These are phyloP conservation scores for Lepidocolaptes lacrymiger DNA, from an alignment of 2,797 vertebrate species.

Conservation along the genomic window DNA sequence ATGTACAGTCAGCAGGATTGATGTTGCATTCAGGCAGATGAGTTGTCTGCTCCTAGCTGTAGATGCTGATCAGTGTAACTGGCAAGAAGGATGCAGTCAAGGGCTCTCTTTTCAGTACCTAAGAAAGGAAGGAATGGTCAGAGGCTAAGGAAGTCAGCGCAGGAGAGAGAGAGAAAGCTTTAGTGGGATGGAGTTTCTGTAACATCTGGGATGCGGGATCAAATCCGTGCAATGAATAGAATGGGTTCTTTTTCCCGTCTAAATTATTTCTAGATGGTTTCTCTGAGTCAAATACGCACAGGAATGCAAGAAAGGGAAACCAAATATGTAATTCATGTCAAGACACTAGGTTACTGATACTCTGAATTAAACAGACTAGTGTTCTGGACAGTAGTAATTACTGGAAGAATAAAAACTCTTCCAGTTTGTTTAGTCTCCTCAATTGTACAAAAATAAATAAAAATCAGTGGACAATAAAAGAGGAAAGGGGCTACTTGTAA, in stretches of 20 bases:
- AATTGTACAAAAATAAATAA: neutral
- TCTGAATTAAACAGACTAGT: neutral
- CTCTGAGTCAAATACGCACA: neutral
- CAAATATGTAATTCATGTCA: neutral
- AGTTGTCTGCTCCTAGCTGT: neutral
- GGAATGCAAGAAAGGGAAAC: neutral
- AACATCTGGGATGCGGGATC: neutral
- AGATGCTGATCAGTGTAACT: neutral
- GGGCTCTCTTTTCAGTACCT: neutral
- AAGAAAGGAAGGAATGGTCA: neutral
- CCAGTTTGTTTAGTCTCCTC: neutral
- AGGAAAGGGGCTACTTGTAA: neutral
- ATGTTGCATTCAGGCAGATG: neutral
- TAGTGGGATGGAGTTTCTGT: neutral
- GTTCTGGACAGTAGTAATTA: neutral
- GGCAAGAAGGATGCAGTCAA: neutral
- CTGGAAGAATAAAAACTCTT: neutral
- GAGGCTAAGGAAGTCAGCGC: neutral
- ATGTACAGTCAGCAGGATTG: neutral
- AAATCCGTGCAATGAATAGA: neutral
- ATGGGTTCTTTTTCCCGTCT: neutral
- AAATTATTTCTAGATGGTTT: neutral
- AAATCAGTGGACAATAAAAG: neutral
- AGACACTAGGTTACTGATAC: neutral
- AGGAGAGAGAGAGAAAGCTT: neutral